phyloP scores from a whole-genome alignment of 92 coral and sea anemone genomes.

The Phenganax subtilis region DNA sequence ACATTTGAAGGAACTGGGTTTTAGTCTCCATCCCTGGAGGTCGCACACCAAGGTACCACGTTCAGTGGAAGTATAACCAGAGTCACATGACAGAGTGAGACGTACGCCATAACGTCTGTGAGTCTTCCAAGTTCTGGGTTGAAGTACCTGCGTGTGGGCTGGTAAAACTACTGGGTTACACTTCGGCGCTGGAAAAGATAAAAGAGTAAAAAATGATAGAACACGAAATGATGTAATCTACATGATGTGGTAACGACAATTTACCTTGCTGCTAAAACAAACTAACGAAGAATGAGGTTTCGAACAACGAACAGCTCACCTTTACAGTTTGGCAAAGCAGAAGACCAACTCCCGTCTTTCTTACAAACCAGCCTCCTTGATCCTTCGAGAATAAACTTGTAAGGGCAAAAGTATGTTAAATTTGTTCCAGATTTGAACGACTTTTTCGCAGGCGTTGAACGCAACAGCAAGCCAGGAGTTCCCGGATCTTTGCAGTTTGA shows the following conservation, averaged over 20 bases:
- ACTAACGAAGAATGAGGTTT: not conserved
- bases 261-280: no score
- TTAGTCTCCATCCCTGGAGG: constrained; percentile 16
- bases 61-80: constrained; percentile 4
- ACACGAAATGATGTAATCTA: no score
- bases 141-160: constrained; percentile 1
- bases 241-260: no score
- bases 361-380: not conserved
- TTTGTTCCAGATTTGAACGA: constrained; percentile 12
- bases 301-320: not conserved
- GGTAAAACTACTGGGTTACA: constrained; percentile 23
- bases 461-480: not conserved
- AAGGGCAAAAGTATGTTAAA: constrained; percentile 20
- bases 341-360: constrained; percentile 13
- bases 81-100: constrained; percentile 15
- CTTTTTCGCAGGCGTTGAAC: not conserved
- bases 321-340: not conserved
- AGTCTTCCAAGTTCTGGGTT: constrained; percentile 19
- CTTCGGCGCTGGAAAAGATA: constrained; percentile 6
- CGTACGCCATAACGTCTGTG: constrained; percentile 14
- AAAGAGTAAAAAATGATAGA: not conserved
- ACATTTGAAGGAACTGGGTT: constrained; percentile 26
- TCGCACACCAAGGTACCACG: constrained; percentile 9
- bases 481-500: constrained; percentile 23
- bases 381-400: constrained; percentile 7